Evolutionary conservation across 1,140 invertebrate species (phyloP), one percentile per base, ranked within the genome.

Genomic region (Drosophila tropicalis): DNA sequence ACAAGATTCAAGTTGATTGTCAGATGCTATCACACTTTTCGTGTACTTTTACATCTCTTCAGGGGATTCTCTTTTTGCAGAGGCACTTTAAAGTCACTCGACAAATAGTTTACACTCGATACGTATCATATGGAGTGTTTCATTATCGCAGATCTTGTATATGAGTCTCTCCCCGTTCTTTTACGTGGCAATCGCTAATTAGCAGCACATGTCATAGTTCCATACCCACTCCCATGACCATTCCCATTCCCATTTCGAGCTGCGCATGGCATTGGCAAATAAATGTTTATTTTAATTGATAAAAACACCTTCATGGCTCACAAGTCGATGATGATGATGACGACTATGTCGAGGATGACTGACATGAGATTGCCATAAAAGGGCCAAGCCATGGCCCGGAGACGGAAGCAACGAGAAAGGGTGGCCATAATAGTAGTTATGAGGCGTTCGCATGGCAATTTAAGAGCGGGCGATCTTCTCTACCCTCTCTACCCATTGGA

Each of bases 251-350:
- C 66, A 76, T 70, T 76, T 76, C 40, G 58, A 76, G 72, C 67
- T 68, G 58, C 44, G 22, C 44, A 68, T 69, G 78, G 83, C 72
- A 77, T 83, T 64, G 69, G 44, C 80, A 87, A 89, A 89, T 87
- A 89, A 89, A 84, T 84, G 72, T 74, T 89, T 87, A 84, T 78
- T 84, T 87, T 87, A 87, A 90, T 87, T 87, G 84, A 87, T 75
- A 76, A 84, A 87, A 87, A 87, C 84, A 87, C 84, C 84, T 89
- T 76, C 74, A 55, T 82, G 83, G 63, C 76, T 67, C 63, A 55
- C 47, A 70, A 57, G 40, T 60, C 29, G 72, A 67, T 60, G 71
- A 57, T 41, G 66, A 55, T 60, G 36, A 17, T 5, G 15, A 44
- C n/a, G 41, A 15, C 13, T 4, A 44, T 13, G 44, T 6, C 44